Evolutionary conservation across 2,113 vertebrate species (phyloP), one percentile per base, ranked within the genome.

Genomic region (Odocoileus hemionus): DNA sequence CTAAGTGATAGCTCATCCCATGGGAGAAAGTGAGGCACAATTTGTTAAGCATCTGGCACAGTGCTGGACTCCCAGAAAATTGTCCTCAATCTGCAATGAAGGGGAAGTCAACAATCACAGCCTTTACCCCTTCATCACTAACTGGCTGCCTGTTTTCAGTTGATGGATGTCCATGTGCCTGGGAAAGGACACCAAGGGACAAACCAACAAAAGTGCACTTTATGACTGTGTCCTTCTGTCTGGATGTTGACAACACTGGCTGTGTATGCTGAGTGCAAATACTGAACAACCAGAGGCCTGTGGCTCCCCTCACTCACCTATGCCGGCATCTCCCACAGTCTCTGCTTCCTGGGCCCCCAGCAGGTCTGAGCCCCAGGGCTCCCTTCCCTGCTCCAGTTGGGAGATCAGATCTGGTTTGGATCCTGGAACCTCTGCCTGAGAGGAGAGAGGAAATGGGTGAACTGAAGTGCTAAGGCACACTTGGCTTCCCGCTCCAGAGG

Each of bases 281-380:
- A 28, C 9, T 54, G 61, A 54, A 39, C 61, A 54, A n/a, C 25
- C 5, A 1, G 39, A 58, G 39, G 39, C 70, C 52, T n/a, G 52
- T 23, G 28, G 52, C 19, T 15, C 54, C 52, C 61, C 39, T 54
- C 64, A 74, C 25, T 54, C 86, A 74, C 86, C 23, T 2, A 25
- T 8, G 47, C 45, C 0, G 0, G 17, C 19, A 13, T 47, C 8
- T 79, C 30, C 74, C 0, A 1, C 8, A 6, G 52, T 25, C 74
- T 58, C 54, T 47, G 54, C 54, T n/a, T 58, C 70, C 28, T 79
- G 11, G 28, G 70, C 8, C 28, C 54, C 54, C 28, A n/a, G 16
- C 74, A 90, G 12, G 36, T 76, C 36, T 13, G 39, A 57, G 52
- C 39, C 88, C 88, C 88, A 90, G 52, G 70, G 70, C 39, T 45